Evolutionary conservation across 2,113 vertebrate species (phyloP).

Genomic region (Copsychus sechellarum): DNA sequence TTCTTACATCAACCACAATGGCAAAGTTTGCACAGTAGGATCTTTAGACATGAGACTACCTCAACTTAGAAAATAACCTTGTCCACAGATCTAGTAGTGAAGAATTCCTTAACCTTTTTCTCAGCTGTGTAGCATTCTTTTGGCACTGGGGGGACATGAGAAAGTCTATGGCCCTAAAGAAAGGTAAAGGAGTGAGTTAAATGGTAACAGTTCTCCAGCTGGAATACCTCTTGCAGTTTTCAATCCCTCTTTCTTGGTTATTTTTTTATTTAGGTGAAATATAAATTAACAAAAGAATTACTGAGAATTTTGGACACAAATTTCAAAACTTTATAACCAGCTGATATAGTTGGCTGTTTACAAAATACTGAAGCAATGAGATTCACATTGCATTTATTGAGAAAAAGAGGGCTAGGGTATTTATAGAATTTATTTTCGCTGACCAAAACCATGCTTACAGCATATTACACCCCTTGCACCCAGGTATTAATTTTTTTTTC

Average conservation of each 20-base stretch:
- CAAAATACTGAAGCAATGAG: background rate
- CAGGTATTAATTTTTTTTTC: background rate
- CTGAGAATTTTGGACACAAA: background rate
- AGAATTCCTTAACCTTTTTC: background rate
- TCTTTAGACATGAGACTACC: background rate
- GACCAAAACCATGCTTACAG: background rate
- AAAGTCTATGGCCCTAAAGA: background rate
- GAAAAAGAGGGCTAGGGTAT: background rate
- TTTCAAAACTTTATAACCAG: background rate
- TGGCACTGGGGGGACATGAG: fast-evolving
- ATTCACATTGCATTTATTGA: background rate
- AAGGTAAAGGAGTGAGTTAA: background rate
- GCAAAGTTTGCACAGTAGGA: background rate
- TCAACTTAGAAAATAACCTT: background rate
- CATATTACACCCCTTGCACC: background rate
- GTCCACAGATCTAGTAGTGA: background rate
- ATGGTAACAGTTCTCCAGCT: background rate
- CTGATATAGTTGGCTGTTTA: background rate
- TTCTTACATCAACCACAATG: background rate
- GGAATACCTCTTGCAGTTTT: background rate
- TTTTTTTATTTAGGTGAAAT: background rate
- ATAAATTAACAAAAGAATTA: background rate
- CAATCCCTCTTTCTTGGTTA: background rate
- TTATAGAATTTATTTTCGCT: background rate
- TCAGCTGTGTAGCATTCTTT: fast-evolving